A percentile compares a stretch with the other conserved stretches of the same genome.
These are phyloP conservation scores for Dione juno DNA, from an alignment of 2,888 invertebrate species.

Conservation along the genomic window DNA sequence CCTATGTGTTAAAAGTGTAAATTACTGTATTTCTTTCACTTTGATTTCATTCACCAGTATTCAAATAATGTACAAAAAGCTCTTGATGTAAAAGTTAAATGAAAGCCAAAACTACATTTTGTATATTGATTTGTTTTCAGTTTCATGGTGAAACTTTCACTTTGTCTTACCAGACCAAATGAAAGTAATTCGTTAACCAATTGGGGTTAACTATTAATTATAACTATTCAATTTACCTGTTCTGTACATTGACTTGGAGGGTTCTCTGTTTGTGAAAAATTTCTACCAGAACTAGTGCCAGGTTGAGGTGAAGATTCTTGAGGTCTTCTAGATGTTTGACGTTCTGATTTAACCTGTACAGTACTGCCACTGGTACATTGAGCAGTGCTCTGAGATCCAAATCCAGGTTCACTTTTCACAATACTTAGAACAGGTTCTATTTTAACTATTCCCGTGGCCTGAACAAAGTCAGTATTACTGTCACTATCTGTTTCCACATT, in stretches of 20 bases:
- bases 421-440: constrained; percentile 54
- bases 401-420: constrained; percentile 62
- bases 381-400: constrained; percentile 42
- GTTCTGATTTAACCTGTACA: constrained; percentile 62
- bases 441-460: constrained; percentile 54
- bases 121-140: too few species aligned
- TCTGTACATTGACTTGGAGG: constrained; percentile 33
- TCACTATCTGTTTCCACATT: constrained; percentile 21
- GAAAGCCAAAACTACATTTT: too few species aligned
- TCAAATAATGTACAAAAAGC: too few species aligned
- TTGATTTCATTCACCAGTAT: too few species aligned
- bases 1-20: too few species aligned
- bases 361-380: constrained; percentile 46
- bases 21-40: too few species aligned
- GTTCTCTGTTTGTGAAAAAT: constrained; percentile 49
- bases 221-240: constrained; percentile 8
- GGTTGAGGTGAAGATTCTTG: constrained; percentile 68
- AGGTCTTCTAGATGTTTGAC: constrained; percentile 43
- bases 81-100: neutral
- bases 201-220: too few species aligned
- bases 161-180: too few species aligned
- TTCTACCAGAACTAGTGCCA: constrained; percentile 65
- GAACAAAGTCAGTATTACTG: constrained; percentile 30
- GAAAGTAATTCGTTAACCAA: too few species aligned
- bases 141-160: too few species aligned